Evolutionary conservation across 1,140 invertebrate genomes (phyloP), one percentile per base, ranked within the genome.

Genomic region (Procambarus clarkii): DNA sequence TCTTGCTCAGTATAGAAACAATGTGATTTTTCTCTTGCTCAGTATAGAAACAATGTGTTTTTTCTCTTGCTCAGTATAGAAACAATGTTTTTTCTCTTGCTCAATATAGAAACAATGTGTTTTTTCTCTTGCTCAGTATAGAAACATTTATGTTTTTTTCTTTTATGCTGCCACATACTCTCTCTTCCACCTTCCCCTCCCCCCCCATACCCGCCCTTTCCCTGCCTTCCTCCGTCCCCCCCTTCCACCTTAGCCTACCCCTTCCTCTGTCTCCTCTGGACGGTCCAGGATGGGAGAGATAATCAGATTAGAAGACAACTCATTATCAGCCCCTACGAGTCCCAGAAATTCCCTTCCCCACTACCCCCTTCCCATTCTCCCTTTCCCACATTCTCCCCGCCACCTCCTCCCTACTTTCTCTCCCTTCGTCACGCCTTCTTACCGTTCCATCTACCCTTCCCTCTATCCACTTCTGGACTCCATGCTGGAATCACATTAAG

Each of bases 301-400:
- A 87, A 87, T 87, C 74, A 87, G 85, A 87, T 87, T 87, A 87
- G 85, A 76, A 87, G 85, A 87, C 85, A 87, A 78, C 85, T 87
- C 85, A 87, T 87, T 87, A 87, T 87, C 85, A 87, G 50, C 74
- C 85, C 76, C 85, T 77, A 54, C 15, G 46, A 87, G 74, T 79
- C 85, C 13, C 85, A 76, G 50, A 81, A 54, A 34, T 45, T 64
- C 76, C 34, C 54, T n/a, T 48, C 44, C 48, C 85, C 48, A 7
- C 83, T 45, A 24, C 45, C 45, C 34, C 69, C n/a, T 24, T 34
- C 24, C 5, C n/a, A 5, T 18, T 15, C 24, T 48, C 76, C 3
- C 76, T 34, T 45, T 79, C 48, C 45, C 45, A 8, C 48, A 7
- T 45, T 50, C 44, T 5, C 48, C 18, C 0, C 76, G n/a, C 24